Evolutionary conservation across 2,113 vertebrate genomes (phyloP), one percentile per base, ranked within the genome.

Genomic region (Melanotaenia duboulayi): DNA sequence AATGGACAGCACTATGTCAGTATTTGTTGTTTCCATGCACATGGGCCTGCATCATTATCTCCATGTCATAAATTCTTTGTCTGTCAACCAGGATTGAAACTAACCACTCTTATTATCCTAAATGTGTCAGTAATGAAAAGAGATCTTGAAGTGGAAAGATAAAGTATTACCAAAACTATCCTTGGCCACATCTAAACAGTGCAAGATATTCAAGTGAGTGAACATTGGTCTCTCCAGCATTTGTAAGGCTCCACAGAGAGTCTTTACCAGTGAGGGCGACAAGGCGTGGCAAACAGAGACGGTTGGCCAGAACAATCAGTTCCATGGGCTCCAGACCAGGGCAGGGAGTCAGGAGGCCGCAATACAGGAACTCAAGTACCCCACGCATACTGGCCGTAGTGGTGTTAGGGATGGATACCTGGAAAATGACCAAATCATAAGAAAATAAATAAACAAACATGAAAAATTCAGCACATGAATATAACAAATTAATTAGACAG

Each of bases 341-440:
- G 11, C 90, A 81, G 2, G 95, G 94, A 0, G 92, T 95, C 84
- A 97, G 91, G 57, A 94, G 90, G 1, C 95, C 93, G 2, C 94
- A 95, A 90, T 97, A 97, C 65, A 97, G 92, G 89, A 95, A 97
- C 84, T 97, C 96, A 50, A 97, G 92, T 51, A 97, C 94, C 0
- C 94, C 94, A 0, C 83, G 94, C 87, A 97, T 95, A 57, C 95
- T 96, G 78, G 94, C 91, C 6, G 89, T 76, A 78, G 90, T 94
- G 71, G 95, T 96, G 83, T 94, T 94, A 0, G 95, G 96, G 62
- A 97, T 93, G 59, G 94, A 90, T 20, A 97, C 96, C 96, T 97
- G 84, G 0, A 22, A 50, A 49, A 61, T 11, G 32, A 76, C n/a
- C 13, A 62, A 6, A 81, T 10, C 22, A 54, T 58, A 9, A 54